Percentiles rank a stretch among this genome's conserved stretches.
Evolutionary conservation across 2,113 vertebrate genomes (phyloP).

Genomic region (Epinephelus moara): DNA sequence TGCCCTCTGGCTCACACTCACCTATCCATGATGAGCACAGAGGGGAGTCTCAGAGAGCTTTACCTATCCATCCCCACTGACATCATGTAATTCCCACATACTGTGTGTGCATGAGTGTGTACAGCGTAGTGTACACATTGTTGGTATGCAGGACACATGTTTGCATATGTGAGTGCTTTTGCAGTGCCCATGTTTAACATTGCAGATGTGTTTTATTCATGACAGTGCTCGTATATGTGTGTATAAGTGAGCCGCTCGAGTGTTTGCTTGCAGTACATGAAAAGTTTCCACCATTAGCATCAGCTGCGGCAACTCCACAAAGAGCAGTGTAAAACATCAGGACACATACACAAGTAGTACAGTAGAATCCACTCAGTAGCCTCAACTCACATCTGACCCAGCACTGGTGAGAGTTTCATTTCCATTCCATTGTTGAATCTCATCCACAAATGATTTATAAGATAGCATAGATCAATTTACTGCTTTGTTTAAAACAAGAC

Average conservation of each 20-base stretch:
- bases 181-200: constrained; percentile 8
- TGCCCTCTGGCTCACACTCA: constrained; percentile 23
- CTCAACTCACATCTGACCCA: not conserved
- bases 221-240: not conserved
- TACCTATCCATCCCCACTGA: not conserved
- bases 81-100: not conserved
- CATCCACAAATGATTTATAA: not conserved
- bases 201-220: constrained; percentile 31
- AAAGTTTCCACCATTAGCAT: constrained; percentile 13
- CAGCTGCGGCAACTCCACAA: constrained; percentile 17
- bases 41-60: not conserved
- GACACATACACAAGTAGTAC: not conserved
- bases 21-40: constrained; percentile 23
- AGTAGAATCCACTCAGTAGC: not conserved
- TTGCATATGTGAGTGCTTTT: not conserved
- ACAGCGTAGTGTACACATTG: not conserved
- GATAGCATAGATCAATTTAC: not conserved
- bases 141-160: not conserved
- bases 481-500: not conserved
- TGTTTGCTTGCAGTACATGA: constrained; percentile 27
- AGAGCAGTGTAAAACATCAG: not conserved
- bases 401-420: not conserved
- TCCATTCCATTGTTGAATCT: not conserved
- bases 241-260: not conserved
- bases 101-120: not conserved